Evolutionary conservation across 2,113 vertebrate species (phyloP).

Genomic region (Sula dactylatra): DNA sequence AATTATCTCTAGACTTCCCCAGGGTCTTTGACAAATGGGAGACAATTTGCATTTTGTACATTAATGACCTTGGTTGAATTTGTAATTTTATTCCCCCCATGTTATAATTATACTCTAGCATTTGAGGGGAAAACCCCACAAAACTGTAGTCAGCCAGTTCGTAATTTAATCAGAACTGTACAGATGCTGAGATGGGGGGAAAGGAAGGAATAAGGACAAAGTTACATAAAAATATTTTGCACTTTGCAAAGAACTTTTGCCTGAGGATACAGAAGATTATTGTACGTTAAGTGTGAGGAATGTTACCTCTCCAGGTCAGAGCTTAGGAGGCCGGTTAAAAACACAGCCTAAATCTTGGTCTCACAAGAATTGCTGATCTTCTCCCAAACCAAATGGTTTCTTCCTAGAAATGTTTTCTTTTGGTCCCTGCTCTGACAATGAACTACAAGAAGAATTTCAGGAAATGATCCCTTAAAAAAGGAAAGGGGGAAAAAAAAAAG

Average conservation of each 20-base stretch:
- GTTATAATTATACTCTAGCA: background rate
- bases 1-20: slow-evolving; percentile 75
- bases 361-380: background rate
- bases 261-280: background rate
- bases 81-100: slow-evolving; percentile 37
- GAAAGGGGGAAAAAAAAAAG: background rate
- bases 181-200: background rate
- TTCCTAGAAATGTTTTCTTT: background rate
- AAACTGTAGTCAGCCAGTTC: background rate
- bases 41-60: slow-evolving; percentile 72
- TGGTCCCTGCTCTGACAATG: background rate
- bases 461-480: background rate
- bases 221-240: background rate
- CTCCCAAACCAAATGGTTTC: background rate
- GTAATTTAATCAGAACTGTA: background rate
- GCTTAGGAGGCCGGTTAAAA: background rate
- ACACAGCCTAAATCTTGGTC: background rate
- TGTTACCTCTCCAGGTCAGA: rapidly evolving
- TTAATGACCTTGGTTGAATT: slow-evolving; percentile 75
- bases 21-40: slow-evolving; percentile 75
- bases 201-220: background rate
- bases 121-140: background rate
- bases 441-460: background rate
- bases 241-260: background rate
- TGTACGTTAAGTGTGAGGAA: background rate